These are phyloP conservation scores for Geotrupes spiniger DNA, from an alignment of 2,888 invertebrate genomes.

Conservation along the genomic window DNA sequence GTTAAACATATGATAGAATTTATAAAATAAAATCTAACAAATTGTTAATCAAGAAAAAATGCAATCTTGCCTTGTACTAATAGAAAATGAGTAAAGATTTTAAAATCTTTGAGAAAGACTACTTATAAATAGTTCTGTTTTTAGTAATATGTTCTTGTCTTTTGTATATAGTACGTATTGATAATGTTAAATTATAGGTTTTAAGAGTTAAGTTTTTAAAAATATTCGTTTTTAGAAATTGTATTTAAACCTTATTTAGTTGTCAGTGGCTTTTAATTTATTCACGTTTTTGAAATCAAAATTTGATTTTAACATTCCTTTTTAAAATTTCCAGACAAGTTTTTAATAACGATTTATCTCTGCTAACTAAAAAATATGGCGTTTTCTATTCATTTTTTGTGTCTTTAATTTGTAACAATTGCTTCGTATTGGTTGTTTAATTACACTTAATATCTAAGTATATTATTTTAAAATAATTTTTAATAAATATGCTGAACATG, in stretches of 20 bases:
- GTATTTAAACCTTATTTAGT: background rate
- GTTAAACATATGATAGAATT: no score
- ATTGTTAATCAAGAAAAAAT: constrained; percentile 22
- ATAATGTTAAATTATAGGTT: background rate
- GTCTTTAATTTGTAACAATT: no score
- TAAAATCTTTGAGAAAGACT: constrained; percentile 11
- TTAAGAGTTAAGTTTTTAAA: background rate
- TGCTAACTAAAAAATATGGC: no score
- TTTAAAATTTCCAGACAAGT: no score
- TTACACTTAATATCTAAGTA: no score
- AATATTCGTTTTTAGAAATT: background rate
- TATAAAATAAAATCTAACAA: no score
- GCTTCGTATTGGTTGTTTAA: no score
- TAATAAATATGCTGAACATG: constrained; percentile 26
- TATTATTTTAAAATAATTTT: no score
- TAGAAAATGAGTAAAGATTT: constrained; percentile 14
- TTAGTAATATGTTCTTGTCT: constrained; percentile 9
- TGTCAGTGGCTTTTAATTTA: background rate
- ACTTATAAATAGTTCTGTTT: constrained; percentile 3
- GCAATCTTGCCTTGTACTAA: constrained; percentile 36
- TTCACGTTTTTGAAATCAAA: no score
- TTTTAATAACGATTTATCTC: no score
- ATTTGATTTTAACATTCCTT: no score
- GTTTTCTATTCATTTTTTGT: no score
- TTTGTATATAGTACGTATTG: constrained; percentile 15